Evolutionary conservation across 2,888 invertebrate genomes (phyloP), one percentile per base, ranked within the genome.

Genomic region (Nomada ruficornis): DNA sequence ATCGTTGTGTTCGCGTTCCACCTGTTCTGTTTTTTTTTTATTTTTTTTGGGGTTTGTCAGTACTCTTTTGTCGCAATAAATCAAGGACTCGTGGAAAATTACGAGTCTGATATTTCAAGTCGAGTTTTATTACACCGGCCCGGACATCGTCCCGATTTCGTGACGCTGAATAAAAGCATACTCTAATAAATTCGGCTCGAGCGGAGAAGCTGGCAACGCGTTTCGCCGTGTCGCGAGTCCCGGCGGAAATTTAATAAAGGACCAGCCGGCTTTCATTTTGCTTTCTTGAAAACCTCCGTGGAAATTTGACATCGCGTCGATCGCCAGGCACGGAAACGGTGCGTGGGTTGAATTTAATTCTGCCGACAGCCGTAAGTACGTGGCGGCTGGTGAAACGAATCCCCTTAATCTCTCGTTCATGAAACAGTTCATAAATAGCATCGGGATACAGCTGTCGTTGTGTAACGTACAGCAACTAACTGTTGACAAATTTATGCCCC

Each of bases 241-340:
- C 59, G 50, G 11, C 36, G 59, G n/a, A 78, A 86, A 83, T 62
- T 74, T 73, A 67, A 80, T 86, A 84, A 84, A 86, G 60, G 60
- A 47, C 7, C 29, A 4, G 20, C 44, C 62, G 72, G 64, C 68
- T 64, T 63, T 70, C 15, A 9, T 59, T 13, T 44, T 57, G 23
- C 26, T 11, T n/a, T 18, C 50, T 50, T 36, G 11, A 5, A 23
- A n/a, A 13, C 55, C 18, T 67, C 9, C 13, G 54, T 15, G 23
- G 50, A 67, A 63, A 47, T 80, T 68, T 59, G n/a, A 68, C 71
- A 50, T 47, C 55, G 47, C 50, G 60, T 20, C 50, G 55, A 70
- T 69, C 42, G 18, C 47, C 5, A 9, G 42, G 15, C n/a, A 26
- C n/a, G 23, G n/a, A 29, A 57, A 44, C 64, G 36, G 18, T 2